Evolutionary conservation across 2,888 invertebrate genomes (phyloP).

Genomic region (Eupithecia exiguata): DNA sequence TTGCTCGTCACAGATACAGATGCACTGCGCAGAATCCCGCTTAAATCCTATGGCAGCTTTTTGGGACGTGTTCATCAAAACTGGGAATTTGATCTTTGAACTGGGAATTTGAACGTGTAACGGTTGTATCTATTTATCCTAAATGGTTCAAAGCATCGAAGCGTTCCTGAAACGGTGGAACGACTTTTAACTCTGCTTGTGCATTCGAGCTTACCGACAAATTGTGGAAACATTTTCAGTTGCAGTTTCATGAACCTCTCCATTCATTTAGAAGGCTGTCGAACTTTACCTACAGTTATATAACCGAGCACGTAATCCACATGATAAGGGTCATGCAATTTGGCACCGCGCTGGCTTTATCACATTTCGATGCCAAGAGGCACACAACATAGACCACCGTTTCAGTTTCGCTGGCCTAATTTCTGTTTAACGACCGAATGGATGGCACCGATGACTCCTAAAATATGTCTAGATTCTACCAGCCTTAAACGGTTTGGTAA

Average conservation of each 20-base stretch:
- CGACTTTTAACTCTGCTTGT: neutral
- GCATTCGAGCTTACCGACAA: neutral
- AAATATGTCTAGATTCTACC: conserved; percentile 48
- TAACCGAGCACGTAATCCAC: conserved; percentile 64
- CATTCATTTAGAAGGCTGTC: neutral
- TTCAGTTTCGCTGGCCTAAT: conserved; percentile 70
- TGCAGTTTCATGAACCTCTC: neutral
- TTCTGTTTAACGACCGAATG: conserved; percentile 67
- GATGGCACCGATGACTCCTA: conserved; percentile 50
- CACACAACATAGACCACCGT: conserved; percentile 61
- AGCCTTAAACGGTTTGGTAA: conserved; percentile 16
- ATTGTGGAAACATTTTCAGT: neutral
- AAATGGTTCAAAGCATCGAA: neutral
- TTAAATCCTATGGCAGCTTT: conserved; percentile 46
- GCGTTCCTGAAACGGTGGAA: neutral
- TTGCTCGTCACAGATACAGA: conserved; percentile 43
- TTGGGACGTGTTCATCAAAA: conserved; percentile 18
- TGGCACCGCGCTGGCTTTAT: conserved; percentile 72
- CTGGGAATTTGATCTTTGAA: too few species aligned
- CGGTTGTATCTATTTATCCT: neutral
- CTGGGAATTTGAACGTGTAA: too few species aligned
- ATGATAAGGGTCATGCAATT: conserved; percentile 80
- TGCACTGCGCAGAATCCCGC: conserved; percentile 40
- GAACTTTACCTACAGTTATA: conserved; percentile 24
- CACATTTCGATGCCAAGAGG: conserved; percentile 72